Percentiles rank a stretch among this genome's conserved stretches.
Evolutionary conservation across 1,140 invertebrate genomes (phyloP).

Genomic region (Drosophila persimilis): DNA sequence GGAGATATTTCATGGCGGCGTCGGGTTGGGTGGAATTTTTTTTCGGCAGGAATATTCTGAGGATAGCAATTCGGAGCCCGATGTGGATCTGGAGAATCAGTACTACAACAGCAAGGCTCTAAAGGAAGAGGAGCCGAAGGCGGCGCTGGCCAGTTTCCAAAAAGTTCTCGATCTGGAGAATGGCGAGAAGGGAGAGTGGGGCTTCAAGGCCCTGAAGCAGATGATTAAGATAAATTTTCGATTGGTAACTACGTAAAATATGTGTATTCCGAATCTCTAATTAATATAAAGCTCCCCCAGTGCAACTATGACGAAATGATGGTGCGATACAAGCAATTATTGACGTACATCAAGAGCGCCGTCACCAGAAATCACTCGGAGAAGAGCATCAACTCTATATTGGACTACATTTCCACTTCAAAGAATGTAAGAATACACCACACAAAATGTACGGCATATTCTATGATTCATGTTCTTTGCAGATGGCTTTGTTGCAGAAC

Average conservation of each 20-base stretch:
- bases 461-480: conserved; percentile 33
- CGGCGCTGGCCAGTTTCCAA: conserved; percentile 96
- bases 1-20: not conserved
- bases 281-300: conserved; percentile 83
- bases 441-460: not conserved
- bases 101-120: conserved; percentile 99
- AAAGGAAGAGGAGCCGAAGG: conserved; percentile 98
- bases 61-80: conserved; percentile 98
- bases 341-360: conserved; percentile 99
- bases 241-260: conserved; percentile 86
- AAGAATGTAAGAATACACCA: conserved; percentile 91
- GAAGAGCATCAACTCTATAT: conserved; percentile 99
- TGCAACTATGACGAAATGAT: conserved; percentile 98
- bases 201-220: conserved; percentile 99
- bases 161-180: conserved; percentile 98
- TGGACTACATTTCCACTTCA: conserved; percentile 99
- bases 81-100: conserved; percentile 99
- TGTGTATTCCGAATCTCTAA: not conserved
- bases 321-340: conserved; percentile 96
- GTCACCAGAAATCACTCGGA: conserved; percentile 99
- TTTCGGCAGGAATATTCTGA: conserved; percentile 93
- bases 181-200: conserved; percentile 99
- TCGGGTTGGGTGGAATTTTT: conserved; percentile 47
- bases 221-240: conserved; percentile 99
- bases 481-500: conserved; percentile 99